Evolutionary conservation across 2,888 invertebrate species (phyloP), one percentile per base, ranked within the genome.

Genomic region (Macaria notata): DNA sequence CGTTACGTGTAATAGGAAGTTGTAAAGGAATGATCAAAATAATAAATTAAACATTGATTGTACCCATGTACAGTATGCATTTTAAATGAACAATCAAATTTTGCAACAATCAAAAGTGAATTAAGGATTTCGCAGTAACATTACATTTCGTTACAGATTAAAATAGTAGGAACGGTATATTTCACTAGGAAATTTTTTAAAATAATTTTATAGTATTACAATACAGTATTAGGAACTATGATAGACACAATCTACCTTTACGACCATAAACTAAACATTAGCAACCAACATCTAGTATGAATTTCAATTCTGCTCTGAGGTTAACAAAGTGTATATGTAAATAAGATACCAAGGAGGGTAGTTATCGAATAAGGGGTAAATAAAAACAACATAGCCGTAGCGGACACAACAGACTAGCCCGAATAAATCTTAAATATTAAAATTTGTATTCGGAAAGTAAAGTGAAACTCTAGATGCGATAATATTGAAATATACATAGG

Each of bases 401-500:
- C 88, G 79, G 83, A 84, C 79, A 88, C 89, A 89, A 90, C 90
- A 90, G 90, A 89, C 88, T 86, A 83, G 83, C 87, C 88, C 91
- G 90, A 90, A 89, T 89, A 72, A 90, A 88, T 89, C 89, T 91
- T 91, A 91, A 89, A 90, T 88, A 89, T 89, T 90, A 90, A 88
- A 90, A 90, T 89, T 89, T 89, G 90, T 90, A 84, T 91, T 90
- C 89, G 90, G 91, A 88, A 90, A 91, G 89, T 89, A 90, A 88
- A 89, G 87, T 88, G 89, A 91, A 90, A 90, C 89, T 89, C 88
- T 91, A 91, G 88, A 90, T 88, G 91, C 90, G 88, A 86, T 88
- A 89, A 90, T 90, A 91, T 91, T 92, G 92, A 92, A 91, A 92
- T 92, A 89, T 92, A 92, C 91, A 92, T 92, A 92, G 92, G 92